phyloP scores from a whole-genome alignment of 2,797 vertebrate genomes.

The Thunnus albacares region DNA sequence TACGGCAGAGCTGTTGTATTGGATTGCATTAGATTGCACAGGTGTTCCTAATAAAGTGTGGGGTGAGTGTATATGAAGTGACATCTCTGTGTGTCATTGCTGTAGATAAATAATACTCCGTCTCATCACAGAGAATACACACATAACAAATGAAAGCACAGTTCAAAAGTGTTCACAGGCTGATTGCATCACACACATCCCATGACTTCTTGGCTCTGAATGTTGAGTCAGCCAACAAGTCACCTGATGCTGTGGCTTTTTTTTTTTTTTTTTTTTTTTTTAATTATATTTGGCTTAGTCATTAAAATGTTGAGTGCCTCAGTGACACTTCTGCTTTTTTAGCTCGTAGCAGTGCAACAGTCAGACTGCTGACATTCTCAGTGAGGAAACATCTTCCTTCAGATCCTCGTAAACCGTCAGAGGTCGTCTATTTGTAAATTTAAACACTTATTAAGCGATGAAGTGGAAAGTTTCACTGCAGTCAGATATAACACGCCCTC shows the following conservation, averaged over 20 bases:
- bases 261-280: background rate
- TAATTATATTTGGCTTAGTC: constrained; percentile 10
- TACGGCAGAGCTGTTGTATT: too few relatives aligned
- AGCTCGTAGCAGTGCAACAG: rapidly evolving
- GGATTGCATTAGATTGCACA: too few relatives aligned
- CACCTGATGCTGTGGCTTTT: constrained; percentile 24
- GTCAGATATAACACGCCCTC: too few relatives aligned
- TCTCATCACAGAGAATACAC: background rate
- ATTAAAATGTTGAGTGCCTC: background rate
- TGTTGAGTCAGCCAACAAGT: constrained; percentile 12
- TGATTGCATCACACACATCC: background rate
- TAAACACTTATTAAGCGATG: too few relatives aligned
- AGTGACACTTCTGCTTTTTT: constrained; percentile 14
- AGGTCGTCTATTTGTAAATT: background rate
- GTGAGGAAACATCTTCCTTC: background rate
- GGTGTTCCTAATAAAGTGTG: too few relatives aligned
- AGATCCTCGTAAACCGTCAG: background rate
- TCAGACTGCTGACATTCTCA: background rate
- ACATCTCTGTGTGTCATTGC: too few relatives aligned
- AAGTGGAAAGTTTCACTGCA: too few relatives aligned
- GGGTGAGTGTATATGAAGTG: too few relatives aligned
- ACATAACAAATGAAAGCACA: background rate
- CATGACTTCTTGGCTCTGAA: constrained; percentile 33
- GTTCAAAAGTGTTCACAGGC: background rate
- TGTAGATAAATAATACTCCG: too few relatives aligned